Conservation (phyloP, 92 coral and sea anemone genomes). For the Actinernus sp. region DNA sequence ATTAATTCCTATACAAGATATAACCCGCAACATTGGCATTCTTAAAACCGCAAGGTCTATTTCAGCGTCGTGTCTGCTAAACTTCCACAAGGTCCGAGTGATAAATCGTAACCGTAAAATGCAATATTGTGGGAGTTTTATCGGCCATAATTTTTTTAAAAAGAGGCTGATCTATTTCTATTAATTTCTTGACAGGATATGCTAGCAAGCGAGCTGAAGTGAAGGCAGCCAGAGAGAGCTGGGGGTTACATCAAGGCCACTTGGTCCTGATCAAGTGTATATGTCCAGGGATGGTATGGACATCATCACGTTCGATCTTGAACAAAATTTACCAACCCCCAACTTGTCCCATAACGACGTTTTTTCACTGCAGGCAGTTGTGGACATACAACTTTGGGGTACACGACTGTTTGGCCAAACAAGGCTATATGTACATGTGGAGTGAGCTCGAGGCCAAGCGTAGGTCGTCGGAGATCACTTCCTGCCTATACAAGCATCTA, state of each 20-base stretch:
- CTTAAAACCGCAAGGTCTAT: too few relatives aligned
- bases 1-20: too few relatives aligned
- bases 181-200: neutral
- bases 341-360: constrained; percentile 23
- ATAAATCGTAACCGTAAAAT: too few relatives aligned
- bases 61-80: too few relatives aligned
- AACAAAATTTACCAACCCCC: constrained; percentile 38
- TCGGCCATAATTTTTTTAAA: too few relatives aligned
- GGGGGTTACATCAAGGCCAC: neutral
- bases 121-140: too few relatives aligned
- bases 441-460: constrained; percentile 28
- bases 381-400: constrained; percentile 48
- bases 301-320: constrained; percentile 30
- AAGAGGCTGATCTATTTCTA: too few relatives aligned
- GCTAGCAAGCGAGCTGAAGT: neutral
- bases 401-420: constrained; percentile 34
- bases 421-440: constrained; percentile 43
- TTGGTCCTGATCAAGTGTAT: too few relatives aligned
- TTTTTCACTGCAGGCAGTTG: constrained; percentile 32
- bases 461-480: constrained; percentile 19
- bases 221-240: neutral
- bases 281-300: constrained; percentile 47
- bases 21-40: too few relatives aligned
- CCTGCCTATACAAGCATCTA: constrained; percentile 18
- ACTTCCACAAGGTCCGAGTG: too few relatives aligned